A percentile compares a stretch with the other conserved stretches of the same genome.
phyloP scores from a whole-genome alignment of 2,113 vertebrate genomes.

The Recurvirostra avosetta region DNA sequence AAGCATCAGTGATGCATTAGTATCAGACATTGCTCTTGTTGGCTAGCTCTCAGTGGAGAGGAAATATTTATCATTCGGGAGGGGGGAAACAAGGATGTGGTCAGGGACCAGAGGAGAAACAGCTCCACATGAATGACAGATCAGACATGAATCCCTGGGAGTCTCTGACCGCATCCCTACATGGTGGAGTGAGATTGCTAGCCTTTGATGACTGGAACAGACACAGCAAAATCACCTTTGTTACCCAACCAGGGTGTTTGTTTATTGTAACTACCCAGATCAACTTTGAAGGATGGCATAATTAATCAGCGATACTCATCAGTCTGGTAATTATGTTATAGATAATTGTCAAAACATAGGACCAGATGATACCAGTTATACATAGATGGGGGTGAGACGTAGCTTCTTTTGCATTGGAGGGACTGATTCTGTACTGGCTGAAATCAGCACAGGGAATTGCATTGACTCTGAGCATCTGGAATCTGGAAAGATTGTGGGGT shows the following conservation, averaged over 20 bases:
- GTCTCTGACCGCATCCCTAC: background rate
- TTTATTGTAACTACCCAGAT: constrained; percentile 51
- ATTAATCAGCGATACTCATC: constrained; percentile 57
- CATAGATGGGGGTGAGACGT: background rate
- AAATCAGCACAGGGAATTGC: background rate
- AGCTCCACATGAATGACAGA: background rate
- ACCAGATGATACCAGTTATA: constrained; percentile 37
- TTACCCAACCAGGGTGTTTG: constrained; percentile 20
- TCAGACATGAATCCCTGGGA: background rate
- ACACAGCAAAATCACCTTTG: constrained; percentile 12
- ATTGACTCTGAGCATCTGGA: background rate
- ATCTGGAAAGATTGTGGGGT: background rate
- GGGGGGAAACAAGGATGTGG: background rate
- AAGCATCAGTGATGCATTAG: background rate
- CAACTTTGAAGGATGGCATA: constrained; percentile 47
- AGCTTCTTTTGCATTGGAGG: background rate
- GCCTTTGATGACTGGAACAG: background rate
- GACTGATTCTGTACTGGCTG: background rate
- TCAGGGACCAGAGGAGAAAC: background rate
- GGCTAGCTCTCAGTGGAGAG: background rate
- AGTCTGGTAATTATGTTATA: constrained; percentile 43
- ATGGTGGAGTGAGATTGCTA: background rate
- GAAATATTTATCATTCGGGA: background rate
- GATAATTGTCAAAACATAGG: constrained; percentile 52
- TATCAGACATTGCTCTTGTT: background rate